A percentile compares a stretch with the other conserved stretches of the same genome.
Evolutionary conservation across 2,113 vertebrate genomes (phyloP).

Genomic region (Rhegmatorhina hoffmannsi): DNA sequence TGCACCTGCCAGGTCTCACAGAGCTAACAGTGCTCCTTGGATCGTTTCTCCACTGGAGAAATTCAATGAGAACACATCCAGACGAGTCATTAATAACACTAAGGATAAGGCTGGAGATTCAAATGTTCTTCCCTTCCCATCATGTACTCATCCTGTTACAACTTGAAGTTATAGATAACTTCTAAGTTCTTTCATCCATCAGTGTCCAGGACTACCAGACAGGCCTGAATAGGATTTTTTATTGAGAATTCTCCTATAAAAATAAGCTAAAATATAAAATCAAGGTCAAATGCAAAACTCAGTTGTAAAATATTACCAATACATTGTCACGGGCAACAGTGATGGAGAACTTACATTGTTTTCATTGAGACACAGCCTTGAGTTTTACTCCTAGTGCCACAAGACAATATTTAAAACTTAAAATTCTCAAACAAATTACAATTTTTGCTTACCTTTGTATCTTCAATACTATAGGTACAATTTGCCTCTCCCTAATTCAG

Average conservation of each 20-base stretch:
- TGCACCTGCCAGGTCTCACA: accelerated
- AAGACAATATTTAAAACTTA: not conserved
- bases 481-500: not conserved
- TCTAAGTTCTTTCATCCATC: not conserved
- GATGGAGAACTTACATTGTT: not conserved
- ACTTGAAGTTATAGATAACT: not conserved
- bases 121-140: not conserved
- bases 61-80: accelerated
- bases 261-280: not conserved
- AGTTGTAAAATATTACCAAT: not conserved
- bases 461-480: not conserved
- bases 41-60: not conserved
- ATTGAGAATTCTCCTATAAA: not conserved
- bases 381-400: not conserved
- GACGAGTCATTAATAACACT: accelerated
- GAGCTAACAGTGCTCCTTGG: not conserved
- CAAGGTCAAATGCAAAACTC: not conserved
- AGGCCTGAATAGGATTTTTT: not conserved
- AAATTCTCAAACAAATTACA: not conserved
- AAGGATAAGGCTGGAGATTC: not conserved
- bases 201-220: not conserved
- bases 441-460: not conserved
- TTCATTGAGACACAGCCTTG: not conserved
- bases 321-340: not conserved
- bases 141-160: accelerated